Conservation (phyloP, 2,888 invertebrate genomes). For the Diachrysia chrysitis region DNA sequence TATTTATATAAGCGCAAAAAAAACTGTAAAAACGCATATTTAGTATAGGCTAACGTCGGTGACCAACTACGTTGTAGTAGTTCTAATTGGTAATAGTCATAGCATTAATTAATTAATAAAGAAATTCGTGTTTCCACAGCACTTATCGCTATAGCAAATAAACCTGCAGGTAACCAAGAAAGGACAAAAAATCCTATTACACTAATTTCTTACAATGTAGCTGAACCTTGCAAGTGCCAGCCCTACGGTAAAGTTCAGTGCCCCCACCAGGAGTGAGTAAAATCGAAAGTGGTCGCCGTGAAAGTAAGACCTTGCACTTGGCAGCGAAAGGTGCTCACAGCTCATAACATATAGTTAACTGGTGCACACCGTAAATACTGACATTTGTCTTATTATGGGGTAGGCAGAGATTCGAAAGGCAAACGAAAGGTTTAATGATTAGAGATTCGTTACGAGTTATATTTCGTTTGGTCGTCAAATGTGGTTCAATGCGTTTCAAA, state of each 20-base stretch:
- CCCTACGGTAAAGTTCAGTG: conserved; percentile 40
- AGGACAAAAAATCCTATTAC: too few relatives aligned
- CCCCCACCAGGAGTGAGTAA: conserved; percentile 47
- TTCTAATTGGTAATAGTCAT: too few relatives aligned
- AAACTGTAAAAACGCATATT: too few relatives aligned
- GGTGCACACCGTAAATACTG: conserved; percentile 22
- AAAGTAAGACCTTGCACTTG: conserved; percentile 77
- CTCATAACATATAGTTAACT: conserved; percentile 42
- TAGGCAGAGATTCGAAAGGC: background rate
- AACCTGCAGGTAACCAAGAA: too few relatives aligned
- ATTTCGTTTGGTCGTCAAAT: background rate
- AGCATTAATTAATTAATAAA: too few relatives aligned
- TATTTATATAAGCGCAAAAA: too few relatives aligned
- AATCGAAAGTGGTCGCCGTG: conserved; percentile 56
- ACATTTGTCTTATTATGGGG: conserved; percentile 13
- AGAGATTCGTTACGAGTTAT: background rate
- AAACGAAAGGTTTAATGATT: background rate
- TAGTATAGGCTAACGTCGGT: too few relatives aligned
- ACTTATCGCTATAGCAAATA: too few relatives aligned
- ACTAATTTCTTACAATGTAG: background rate
- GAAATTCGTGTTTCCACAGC: too few relatives aligned
- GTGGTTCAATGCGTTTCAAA: background rate
- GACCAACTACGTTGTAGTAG: too few relatives aligned
- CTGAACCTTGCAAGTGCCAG: background rate
- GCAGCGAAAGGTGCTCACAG: conserved; percentile 68